phyloP scores from a whole-genome alignment of 2,888 invertebrate genomes.

The Hypomecis atomaria region DNA sequence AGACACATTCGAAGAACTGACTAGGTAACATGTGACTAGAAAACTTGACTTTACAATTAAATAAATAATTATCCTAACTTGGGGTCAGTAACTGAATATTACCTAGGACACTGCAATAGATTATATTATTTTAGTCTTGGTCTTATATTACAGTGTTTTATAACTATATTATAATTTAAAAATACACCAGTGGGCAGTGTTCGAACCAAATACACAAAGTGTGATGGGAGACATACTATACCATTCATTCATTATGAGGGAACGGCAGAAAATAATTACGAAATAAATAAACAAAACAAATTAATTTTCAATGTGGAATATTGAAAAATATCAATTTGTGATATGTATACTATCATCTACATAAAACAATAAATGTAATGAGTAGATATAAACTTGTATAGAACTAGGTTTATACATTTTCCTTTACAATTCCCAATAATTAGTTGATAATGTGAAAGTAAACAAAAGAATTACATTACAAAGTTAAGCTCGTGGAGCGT shows the following conservation, averaged over 20 bases:
- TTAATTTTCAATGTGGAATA: conserved; percentile 19
- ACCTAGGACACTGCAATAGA: conserved; percentile 8
- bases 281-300: neutral
- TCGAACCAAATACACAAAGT: neutral
- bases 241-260: neutral
- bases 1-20: conserved; percentile 4
- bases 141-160: conserved; percentile 1
- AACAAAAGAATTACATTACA: conserved; percentile 33
- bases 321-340: conserved; percentile 38
- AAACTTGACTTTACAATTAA: conserved; percentile 7
- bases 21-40: conserved; percentile 26
- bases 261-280: conserved; percentile 7
- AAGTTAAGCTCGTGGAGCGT: conserved; percentile 41
- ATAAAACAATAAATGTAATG: conserved; percentile 25
- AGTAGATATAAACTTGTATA: conserved; percentile 9
- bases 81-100: conserved; percentile 10
- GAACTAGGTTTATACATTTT: conserved; percentile 12
- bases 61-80: conserved; percentile 8
- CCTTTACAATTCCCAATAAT: conserved; percentile 26
- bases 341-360: conserved; percentile 45
- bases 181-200: neutral
- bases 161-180: neutral
- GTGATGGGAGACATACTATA: neutral
- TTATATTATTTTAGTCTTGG: conserved; percentile 5
- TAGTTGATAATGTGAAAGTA: conserved; percentile 14